phyloP scores from a whole-genome alignment of 1,140 invertebrate genomes.

The Drosophila kikkawai region DNA sequence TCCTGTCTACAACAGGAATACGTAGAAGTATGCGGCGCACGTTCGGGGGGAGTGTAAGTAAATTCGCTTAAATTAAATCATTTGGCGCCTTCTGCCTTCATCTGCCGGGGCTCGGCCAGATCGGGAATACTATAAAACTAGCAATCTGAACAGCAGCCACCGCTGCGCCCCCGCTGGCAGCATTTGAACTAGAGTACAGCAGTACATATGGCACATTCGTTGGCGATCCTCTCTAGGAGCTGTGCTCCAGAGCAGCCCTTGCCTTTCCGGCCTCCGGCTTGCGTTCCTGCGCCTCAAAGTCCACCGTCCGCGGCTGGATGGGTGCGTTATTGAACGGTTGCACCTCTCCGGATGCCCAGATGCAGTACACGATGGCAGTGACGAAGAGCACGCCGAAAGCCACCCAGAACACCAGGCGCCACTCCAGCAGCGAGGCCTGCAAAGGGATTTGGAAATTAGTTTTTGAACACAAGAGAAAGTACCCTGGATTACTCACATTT shows the following conservation, averaged over 20 bases:
- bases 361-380: constrained; percentile 90
- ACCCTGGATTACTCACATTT: constrained; percentile 86
- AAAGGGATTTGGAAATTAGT: constrained; percentile 5
- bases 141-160: constrained; percentile 57
- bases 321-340: constrained; percentile 89
- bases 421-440: constrained; percentile 91
- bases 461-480: background rate
- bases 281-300: constrained; percentile 69
- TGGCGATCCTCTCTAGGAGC: constrained; percentile 49
- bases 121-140: constrained; percentile 79
- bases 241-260: constrained; percentile 44
- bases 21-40: constrained; percentile 35
- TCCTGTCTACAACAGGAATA: constrained; percentile 41
- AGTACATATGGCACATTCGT: constrained; percentile 63
- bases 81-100: constrained; percentile 37
- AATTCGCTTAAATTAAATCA: constrained; percentile 67
- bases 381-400: constrained; percentile 88
- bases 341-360: constrained; percentile 90
- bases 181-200: constrained; percentile 50
- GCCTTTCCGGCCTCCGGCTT: constrained; percentile 39
- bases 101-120: constrained; percentile 37
- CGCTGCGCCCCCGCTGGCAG: constrained; percentile 16
- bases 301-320: constrained; percentile 45
- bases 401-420: constrained; percentile 94
- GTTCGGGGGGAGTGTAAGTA: constrained; percentile 48